phyloP scores from a whole-genome alignment of 2,113 vertebrate genomes.

The Hemiprocne comata region DNA sequence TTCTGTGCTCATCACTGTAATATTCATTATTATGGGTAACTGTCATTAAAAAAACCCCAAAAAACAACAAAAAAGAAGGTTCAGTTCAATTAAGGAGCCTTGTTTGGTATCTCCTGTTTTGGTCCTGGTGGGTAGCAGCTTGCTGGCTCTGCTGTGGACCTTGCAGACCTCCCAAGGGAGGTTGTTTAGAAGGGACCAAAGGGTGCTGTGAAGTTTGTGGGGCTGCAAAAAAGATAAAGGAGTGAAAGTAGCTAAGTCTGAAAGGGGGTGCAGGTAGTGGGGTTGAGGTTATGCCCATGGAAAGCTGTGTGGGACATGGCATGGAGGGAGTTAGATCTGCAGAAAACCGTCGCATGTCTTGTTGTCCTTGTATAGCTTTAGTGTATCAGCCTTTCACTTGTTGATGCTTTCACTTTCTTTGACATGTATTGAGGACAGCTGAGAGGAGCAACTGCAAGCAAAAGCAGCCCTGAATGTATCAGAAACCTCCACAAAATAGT shows the following conservation, averaged over 20 bases:
- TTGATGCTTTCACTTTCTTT: not conserved
- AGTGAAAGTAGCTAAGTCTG: not conserved
- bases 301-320: not conserved
- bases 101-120: not conserved
- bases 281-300: not conserved
- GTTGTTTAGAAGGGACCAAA: not conserved
- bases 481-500: not conserved
- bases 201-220: not conserved
- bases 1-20: slow-evolving; percentile 1
- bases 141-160: not conserved
- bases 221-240: not conserved
- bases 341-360: not conserved
- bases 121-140: not conserved
- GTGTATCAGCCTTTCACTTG: not conserved
- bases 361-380: not conserved
- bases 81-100: not conserved
- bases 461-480: not conserved
- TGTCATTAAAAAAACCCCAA: too few species aligned
- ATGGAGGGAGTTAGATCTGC: not conserved
- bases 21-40: not conserved
- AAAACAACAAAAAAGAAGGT: not conserved
- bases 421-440: not conserved
- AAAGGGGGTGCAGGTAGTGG: not conserved
- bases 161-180: not conserved
- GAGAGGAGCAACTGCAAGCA: not conserved